A percentile compares a stretch with the other conserved stretches of the same genome.
phyloP scores from a whole-genome alignment of 2,113 vertebrate species.

The Sander lucioperca region DNA sequence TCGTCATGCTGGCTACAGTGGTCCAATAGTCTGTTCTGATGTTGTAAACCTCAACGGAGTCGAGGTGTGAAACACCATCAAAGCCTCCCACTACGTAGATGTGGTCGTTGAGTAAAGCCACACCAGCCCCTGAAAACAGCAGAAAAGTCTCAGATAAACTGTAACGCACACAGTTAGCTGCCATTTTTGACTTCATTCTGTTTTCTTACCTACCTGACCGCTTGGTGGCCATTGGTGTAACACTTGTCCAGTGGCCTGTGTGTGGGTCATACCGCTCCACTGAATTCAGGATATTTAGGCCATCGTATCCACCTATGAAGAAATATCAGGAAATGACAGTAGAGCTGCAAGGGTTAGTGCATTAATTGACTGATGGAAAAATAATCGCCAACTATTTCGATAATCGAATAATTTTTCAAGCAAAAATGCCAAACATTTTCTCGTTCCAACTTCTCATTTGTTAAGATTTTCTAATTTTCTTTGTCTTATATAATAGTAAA shows the following conservation, averaged over 20 bases:
- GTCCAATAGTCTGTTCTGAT: slow-evolving; percentile 98
- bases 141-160: slow-evolving; percentile 12
- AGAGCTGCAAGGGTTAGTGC: no score
- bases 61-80: slow-evolving; percentile 95
- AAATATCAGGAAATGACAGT: background rate
- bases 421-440: background rate
- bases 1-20: slow-evolving; percentile 96
- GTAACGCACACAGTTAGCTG: no score
- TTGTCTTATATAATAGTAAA: background rate
- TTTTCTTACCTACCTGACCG: slow-evolving; percentile 86
- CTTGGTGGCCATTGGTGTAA: slow-evolving; percentile 98
- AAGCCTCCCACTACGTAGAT: slow-evolving; percentile 98
- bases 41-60: slow-evolving; percentile 97
- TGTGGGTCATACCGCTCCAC: slow-evolving; percentile 98
- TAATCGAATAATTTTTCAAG: background rate
- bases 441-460: background rate
- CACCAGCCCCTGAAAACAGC: slow-evolving; percentile 89
- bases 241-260: slow-evolving; percentile 98
- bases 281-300: slow-evolving; percentile 97
- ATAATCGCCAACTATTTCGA: no score
- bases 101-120: slow-evolving; percentile 96
- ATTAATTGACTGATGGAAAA: background rate
- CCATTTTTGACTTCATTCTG: fast-evolving
- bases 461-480: background rate
- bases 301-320: slow-evolving; percentile 94